Evolutionary conservation across 2,888 invertebrate genomes (phyloP), one percentile per base, ranked within the genome.

Genomic region (Leptogaster cylindrica): DNA sequence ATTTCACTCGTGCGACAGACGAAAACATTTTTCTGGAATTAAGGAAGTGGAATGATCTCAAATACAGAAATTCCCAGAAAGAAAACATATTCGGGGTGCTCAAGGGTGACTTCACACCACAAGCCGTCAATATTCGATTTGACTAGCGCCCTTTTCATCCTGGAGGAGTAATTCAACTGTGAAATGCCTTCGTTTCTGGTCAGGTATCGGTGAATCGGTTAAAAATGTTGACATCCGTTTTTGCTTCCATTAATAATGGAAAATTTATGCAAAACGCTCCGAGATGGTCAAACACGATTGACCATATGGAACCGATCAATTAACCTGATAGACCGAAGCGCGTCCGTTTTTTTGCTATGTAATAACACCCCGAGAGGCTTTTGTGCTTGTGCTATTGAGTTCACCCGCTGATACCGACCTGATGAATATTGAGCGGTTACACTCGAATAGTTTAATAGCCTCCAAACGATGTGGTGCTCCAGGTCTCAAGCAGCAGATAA

Each of bases 301-400:
- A 73, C 77, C 79, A 79, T 76, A 78, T 77, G 81, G 79, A 79
- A 79, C 79, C 80, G 79, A 80, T 79, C 81, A 79, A 80, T 79
- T 79, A 79, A 77, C 73, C 73, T 73, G 73, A 75, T 75, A 74
- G 72, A 67, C 65, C 69, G 61, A 39, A 68, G 67, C 71, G 67
- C 50, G 23, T 44, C 51, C 66, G 61, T 58, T 71, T 68, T 68
- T 71, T 70, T 69, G 69, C 68, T 28, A 39, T 68, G 25, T 58
- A 44, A 65, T 66, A 61, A 66, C 70, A 36, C 68, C 66, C 48
- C 52, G 71, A 66, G 39, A 51, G 51, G 46, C 51, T 39, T 51
- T 67, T 68, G 66, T 68, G 64, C 65, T 61, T 16, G 66, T 71
- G 70, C 52, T 66, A 68, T 48, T 28, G 31, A 55, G 61, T 65